Conservation (phyloP, 1,140 invertebrate species). For the Armadillidium nasatum region DNA sequence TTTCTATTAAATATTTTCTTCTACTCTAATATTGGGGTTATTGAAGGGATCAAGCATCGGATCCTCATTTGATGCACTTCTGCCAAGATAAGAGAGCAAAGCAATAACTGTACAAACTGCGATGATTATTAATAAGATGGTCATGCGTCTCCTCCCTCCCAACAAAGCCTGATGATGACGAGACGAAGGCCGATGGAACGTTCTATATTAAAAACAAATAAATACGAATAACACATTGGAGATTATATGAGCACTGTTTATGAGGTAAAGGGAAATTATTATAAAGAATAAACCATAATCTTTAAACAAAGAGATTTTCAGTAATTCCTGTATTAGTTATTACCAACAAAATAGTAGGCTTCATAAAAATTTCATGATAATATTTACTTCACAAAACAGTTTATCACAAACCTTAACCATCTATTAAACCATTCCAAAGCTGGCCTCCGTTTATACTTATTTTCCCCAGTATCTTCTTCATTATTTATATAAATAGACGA, state of each 20-base stretch:
- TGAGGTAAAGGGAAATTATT: no score
- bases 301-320: no score
- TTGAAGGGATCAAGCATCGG: constrained; percentile 31
- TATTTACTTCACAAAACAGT: no score
- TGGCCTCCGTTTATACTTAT: neutral
- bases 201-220: neutral
- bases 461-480: neutral
- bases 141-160: neutral
- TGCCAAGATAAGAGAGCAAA: neutral
- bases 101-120: neutral
- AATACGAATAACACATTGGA: neutral
- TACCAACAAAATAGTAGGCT: no score
- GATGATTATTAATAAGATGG: neutral
- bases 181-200: neutral
- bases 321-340: no score
- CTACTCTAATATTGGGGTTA: constrained; percentile 32
- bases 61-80: constrained; percentile 9
- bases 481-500: neutral
- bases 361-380: no score
- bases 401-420: neutral
- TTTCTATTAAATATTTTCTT: neutral
- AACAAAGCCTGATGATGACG: neutral
- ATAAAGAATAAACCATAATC: no score
- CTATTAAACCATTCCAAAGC: constrained; percentile 7
- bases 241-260: no score